Conservation (phyloP, 2,113 vertebrate genomes). For the Alligator sinensis region DNA sequence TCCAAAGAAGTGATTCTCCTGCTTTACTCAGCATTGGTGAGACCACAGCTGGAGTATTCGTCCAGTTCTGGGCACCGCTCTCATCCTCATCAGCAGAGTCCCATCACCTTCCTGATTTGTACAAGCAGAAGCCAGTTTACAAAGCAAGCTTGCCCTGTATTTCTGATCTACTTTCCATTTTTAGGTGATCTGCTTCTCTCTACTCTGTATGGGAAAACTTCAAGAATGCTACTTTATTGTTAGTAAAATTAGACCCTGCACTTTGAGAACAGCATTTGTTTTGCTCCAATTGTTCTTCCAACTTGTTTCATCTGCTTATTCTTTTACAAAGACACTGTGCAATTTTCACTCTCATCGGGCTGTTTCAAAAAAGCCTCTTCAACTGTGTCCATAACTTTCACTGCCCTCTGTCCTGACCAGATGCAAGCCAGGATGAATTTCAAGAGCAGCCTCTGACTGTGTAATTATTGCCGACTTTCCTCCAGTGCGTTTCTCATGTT, state of each 20-base stretch:
- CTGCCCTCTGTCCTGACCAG: neutral
- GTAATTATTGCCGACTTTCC: neutral
- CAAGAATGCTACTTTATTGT: neutral
- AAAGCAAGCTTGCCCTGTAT: neutral
- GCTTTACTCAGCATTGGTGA: too few relatives aligned
- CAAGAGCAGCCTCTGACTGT: neutral
- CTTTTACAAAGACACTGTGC: neutral
- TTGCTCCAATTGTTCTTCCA: neutral
- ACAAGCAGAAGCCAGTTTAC: neutral
- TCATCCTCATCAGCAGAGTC: neutral
- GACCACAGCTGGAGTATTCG: too few relatives aligned
- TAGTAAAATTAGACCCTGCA: neutral
- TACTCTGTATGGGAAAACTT: neutral
- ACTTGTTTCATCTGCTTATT: neutral
- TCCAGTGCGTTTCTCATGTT: rapidly evolving
- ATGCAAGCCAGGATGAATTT: neutral
- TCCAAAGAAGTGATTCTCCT: too few relatives aligned
- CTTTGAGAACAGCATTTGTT: neutral
- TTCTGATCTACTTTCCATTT: neutral
- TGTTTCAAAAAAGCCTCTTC: neutral
- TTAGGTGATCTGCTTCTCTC: neutral
- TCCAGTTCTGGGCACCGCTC: too few relatives aligned
- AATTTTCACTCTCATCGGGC: neutral
- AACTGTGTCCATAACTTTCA: neutral
- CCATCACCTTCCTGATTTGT: neutral